These are phyloP conservation scores for Phyllotreta cruciferae DNA, from an alignment of 2,888 invertebrate genomes.

Conservation along the genomic window DNA sequence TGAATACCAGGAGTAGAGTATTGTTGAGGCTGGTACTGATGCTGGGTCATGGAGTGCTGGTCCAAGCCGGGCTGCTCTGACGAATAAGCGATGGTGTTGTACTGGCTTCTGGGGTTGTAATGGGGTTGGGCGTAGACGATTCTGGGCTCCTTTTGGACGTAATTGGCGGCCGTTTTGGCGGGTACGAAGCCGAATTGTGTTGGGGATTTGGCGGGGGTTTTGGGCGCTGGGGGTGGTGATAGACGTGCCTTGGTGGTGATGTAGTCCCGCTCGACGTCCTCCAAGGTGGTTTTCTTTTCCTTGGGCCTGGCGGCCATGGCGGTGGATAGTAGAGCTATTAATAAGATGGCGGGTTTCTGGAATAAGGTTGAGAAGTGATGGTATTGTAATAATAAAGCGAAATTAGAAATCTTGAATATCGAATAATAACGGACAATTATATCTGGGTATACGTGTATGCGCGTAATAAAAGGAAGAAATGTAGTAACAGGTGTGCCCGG, in stretches of 20 bases:
- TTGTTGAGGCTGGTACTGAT: conserved; percentile 47
- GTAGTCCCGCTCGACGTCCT: conserved; percentile 79
- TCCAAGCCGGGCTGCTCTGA: not conserved
- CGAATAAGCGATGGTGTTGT: conserved; percentile 6
- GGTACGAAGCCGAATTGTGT: conserved; percentile 52
- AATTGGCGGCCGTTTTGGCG: conserved; percentile 46
- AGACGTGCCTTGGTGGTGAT: conserved; percentile 64
- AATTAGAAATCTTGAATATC: too few relatives aligned
- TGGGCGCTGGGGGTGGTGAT: conserved; percentile 33
- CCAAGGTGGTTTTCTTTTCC: conserved; percentile 68
- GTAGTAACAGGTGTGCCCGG: conserved; percentile 27
- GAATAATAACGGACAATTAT: too few relatives aligned
- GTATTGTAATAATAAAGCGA: too few relatives aligned
- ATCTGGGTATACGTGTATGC: too few relatives aligned
- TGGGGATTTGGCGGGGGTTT: conserved; percentile 42
- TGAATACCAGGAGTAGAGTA: not conserved
- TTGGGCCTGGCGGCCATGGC: conserved; percentile 44
- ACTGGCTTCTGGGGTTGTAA: conserved; percentile 23
- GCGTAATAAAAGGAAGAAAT: conserved; percentile 22
- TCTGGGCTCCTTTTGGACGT: conserved; percentile 47
- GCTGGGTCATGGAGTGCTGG: conserved; percentile 6
- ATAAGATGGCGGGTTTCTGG: too few relatives aligned
- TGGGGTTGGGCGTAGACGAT: conserved; percentile 43
- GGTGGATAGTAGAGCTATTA: conserved; percentile 40
- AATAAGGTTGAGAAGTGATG: too few relatives aligned